A percentile compares a stretch with the other conserved stretches of the same genome.
These are phyloP conservation scores for Agraylea sexmaculata DNA, from an alignment of 1,140 invertebrate genomes.

Conservation along the genomic window DNA sequence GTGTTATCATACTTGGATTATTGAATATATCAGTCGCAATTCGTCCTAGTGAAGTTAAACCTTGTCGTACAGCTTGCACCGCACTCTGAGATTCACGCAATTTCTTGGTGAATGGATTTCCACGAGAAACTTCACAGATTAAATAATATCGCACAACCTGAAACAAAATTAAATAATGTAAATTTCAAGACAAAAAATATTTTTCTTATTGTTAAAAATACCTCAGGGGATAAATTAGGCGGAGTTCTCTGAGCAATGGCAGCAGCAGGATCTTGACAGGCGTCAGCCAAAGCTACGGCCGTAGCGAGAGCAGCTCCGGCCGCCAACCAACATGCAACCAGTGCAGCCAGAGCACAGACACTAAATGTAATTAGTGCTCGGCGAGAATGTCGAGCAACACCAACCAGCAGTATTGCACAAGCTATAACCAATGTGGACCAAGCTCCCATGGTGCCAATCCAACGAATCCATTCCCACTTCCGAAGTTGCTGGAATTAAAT, in stretches of 20 bases:
- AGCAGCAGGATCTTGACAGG: conserved; percentile 65
- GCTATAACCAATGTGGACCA: conserved; percentile 65
- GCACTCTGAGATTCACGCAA: conserved; percentile 62
- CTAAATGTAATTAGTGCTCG: conserved; percentile 69
- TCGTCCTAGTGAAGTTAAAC: conserved; percentile 46
- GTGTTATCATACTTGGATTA: conserved; percentile 28
- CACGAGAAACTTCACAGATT: conserved; percentile 62
- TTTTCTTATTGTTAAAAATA: conserved; percentile 20
- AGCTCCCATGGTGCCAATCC: conserved; percentile 68
- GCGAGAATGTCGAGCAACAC: conserved; percentile 68
- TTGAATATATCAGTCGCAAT: conserved; percentile 52
- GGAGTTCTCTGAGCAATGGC: conserved; percentile 67
- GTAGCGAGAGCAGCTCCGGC: conserved; percentile 70
- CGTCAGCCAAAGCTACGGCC: conserved; percentile 66
- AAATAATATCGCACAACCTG: conserved; percentile 71
- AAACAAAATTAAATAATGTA: too few relatives aligned
- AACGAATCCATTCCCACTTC: conserved; percentile 52
- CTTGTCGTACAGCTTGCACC: conserved; percentile 54
- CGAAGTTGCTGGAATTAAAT: conserved; percentile 33
- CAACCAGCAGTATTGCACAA: conserved; percentile 69
- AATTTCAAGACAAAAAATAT: too few relatives aligned
- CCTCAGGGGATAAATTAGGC: conserved; percentile 50
- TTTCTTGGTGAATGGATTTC: conserved; percentile 67
- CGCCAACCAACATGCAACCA: conserved; percentile 83
- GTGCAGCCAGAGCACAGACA: conserved; percentile 75